Evolutionary conservation across 2,113 vertebrate genomes (phyloP).

Genomic region (Myrmophylax atrothorax): DNA sequence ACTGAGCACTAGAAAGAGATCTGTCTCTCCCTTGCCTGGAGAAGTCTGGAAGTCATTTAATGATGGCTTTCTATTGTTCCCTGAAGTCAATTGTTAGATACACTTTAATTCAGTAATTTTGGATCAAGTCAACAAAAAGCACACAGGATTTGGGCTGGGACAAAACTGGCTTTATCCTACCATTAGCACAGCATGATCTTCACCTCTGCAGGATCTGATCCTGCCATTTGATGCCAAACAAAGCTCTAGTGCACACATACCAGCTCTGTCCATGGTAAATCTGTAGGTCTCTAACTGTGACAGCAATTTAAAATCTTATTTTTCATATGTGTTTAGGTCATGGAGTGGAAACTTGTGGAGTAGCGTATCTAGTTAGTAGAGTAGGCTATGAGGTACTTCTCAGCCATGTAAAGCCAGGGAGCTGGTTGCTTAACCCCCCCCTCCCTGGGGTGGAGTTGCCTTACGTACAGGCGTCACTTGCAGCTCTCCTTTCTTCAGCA

Average conservation of each 20-base stretch:
- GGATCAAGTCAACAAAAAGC: not conserved
- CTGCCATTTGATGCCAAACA: not conserved
- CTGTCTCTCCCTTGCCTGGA: not conserved
- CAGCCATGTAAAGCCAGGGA: not conserved
- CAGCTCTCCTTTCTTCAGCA: slow-evolving; percentile 84
- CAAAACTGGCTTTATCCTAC: not conserved
- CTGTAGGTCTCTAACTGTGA: not conserved
- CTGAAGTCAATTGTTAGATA: not conserved
- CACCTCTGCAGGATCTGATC: not conserved
- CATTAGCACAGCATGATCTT: not conserved
- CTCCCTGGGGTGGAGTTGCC: rapidly evolving
- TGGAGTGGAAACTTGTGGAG: not conserved
- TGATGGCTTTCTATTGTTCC: not conserved
- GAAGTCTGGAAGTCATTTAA: not conserved
- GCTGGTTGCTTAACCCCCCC: not conserved
- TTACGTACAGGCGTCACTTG: slow-evolving; percentile 81
- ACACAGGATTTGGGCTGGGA: not conserved
- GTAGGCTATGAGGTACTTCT: not conserved
- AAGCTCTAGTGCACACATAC: not conserved
- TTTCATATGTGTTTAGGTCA: not conserved
- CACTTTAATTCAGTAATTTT: not conserved
- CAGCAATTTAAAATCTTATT: not conserved
- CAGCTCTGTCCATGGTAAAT: not conserved
- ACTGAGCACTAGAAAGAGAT: not conserved
- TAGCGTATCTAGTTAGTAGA: not conserved